Evolutionary conservation across 35 echinoderm and acorn worm species (phyloP), one percentile per base, ranked within the genome.

Genomic region (Strongylocentrotus purpuratus): DNA sequence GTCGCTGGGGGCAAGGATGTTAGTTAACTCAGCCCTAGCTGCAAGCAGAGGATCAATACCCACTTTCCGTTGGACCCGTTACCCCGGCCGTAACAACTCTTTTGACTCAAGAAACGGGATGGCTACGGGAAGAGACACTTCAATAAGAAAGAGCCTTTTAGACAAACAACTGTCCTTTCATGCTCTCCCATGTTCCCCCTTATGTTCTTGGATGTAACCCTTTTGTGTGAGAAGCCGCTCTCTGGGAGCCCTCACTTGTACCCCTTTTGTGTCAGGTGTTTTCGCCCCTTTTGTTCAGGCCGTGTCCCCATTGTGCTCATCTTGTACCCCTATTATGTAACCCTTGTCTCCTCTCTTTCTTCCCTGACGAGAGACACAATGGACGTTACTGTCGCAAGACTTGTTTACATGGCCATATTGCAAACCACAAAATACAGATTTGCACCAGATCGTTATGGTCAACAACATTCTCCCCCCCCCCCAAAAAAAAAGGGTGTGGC

Each of bases 251-350:
- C 33, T 32, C 86, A 7, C 86, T 89, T 89, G n/a, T 89, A 89
- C 87, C 33, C 87, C 87, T 41, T 86, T 89, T 89, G 45, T 89
- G 31, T 31, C 87, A 15, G 14, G 52, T 59, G 52, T 35, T 87
- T 28, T 87, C n/a, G n/a, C n/a, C n/a, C 86, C 33, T 7, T 31
- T 11, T 46, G 45, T 89, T 45, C 87, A 32, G 6, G 18, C 31
- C 14, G 10, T 88, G 45, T 28, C 87, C 87, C 87, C 61, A 70
- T 88, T 46, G 45, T 89, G 32, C 87, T 5, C 45, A 45, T 46
- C 33, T 89, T 89, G 45, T 46, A 33, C 87, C 87, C 87, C 32
- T 89, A 89, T 89, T 89, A 89, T 89, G 87, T 89, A 89, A 89
- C 33, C 33, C 87, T 89, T 89, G 87, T 46, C 33, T 46, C 31